Evolutionary conservation across 2,888 invertebrate species (phyloP).

Genomic region (Cosmorhoe ocellata): DNA sequence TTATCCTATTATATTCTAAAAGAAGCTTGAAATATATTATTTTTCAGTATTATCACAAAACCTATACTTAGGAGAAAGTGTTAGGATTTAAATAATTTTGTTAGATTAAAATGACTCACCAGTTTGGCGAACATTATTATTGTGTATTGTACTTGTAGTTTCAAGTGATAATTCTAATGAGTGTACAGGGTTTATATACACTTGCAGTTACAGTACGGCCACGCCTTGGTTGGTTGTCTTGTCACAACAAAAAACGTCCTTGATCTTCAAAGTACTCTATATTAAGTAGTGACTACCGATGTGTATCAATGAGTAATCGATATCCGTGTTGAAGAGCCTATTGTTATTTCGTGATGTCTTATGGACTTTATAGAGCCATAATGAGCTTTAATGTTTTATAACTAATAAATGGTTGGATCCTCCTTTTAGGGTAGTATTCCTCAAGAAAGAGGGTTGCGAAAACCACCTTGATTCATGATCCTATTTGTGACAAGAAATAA

Average conservation of each 20-base stretch:
- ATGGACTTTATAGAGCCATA: too few species aligned
- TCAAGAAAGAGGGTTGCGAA: too few species aligned
- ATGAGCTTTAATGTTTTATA: too few species aligned
- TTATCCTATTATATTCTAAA: too few species aligned
- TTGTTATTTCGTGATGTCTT: slow-evolving; percentile 4
- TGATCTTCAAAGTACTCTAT: slow-evolving; percentile 72
- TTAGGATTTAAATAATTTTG: background rate
- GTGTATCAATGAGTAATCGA: slow-evolving; percentile 48
- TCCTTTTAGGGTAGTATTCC: too few species aligned
- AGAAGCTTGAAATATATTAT: too few species aligned
- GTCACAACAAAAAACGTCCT: slow-evolving; percentile 72
- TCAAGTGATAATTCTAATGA: slow-evolving; percentile 65
- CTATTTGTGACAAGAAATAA: too few species aligned
- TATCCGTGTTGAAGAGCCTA: slow-evolving; percentile 54
- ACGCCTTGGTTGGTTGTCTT: slow-evolving; percentile 62
- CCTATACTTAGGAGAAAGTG: too few species aligned
- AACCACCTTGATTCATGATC: too few species aligned
- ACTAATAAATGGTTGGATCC: too few species aligned
- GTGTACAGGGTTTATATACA: slow-evolving; percentile 66
- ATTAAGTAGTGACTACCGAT: slow-evolving; percentile 47
- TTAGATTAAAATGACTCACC: slow-evolving; percentile 53
- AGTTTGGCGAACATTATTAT: slow-evolving; percentile 72
- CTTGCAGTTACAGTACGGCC: slow-evolving; percentile 52
- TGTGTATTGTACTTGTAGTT: slow-evolving; percentile 55
- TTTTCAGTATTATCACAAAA: too few species aligned